These are phyloP conservation scores for Onychorhynchus coronatus DNA, from an alignment of 2,113 vertebrate species.

Conservation along the genomic window DNA sequence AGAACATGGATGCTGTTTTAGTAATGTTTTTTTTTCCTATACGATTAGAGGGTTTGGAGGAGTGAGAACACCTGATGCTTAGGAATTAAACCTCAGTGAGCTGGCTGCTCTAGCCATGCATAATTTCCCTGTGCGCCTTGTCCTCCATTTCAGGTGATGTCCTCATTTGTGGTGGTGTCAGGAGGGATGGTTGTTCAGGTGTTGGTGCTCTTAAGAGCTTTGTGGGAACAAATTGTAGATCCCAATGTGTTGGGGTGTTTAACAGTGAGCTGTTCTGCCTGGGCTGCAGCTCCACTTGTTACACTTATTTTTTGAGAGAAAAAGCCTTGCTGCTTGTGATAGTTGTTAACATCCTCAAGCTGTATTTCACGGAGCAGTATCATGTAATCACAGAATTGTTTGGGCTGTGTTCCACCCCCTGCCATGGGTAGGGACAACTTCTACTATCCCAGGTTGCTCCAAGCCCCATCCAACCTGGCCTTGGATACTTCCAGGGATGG, in stretches of 20 bases:
- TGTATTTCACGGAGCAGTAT: neutral
- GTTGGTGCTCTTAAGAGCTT: neutral
- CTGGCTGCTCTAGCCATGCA: rapidly evolving
- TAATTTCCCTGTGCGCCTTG: neutral
- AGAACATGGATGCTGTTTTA: neutral
- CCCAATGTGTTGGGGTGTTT: neutral
- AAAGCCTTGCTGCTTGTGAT: neutral
- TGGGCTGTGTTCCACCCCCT: rapidly evolving
- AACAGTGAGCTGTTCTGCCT: neutral
- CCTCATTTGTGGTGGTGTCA: neutral
- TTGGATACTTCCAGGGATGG: neutral
- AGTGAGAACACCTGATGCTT: neutral
- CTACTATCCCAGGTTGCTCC: neutral
- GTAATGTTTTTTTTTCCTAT: neutral
- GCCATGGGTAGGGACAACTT: neutral
- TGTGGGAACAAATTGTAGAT: neutral
- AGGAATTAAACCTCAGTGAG: neutral
- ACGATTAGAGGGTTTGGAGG: neutral
- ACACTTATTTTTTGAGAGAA: neutral
- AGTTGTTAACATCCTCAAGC: neutral
- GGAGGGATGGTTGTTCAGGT: neutral
- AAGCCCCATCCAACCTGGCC: neutral
- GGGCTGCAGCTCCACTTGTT: neutral
- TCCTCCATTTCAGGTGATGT: neutral
- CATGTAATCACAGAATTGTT: neutral